Evolutionary conservation across 2,888 invertebrate species (phyloP).

Genomic region (Melieria crassipennis): DNA sequence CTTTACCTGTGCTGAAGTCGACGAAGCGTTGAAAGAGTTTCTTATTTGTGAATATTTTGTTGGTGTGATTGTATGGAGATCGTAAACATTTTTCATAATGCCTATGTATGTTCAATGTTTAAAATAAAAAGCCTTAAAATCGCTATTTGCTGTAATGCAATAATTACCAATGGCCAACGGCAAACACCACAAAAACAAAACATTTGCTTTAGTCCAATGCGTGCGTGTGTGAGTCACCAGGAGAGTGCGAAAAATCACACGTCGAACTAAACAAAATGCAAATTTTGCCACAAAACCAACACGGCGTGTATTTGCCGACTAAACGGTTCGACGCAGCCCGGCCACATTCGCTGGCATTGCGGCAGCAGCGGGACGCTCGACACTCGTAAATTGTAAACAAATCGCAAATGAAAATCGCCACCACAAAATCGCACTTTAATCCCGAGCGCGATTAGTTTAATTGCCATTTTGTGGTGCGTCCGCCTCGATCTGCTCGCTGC

Average conservation of each 20-base stretch:
- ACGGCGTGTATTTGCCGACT: background rate
- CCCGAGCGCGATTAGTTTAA: constrained; percentile 66
- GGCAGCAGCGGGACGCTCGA: no score
- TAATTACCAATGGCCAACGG: background rate
- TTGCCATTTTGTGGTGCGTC: constrained; percentile 56
- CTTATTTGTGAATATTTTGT: no score
- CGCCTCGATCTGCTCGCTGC: background rate
- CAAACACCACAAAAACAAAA: constrained; percentile 42
- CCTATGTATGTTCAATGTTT: no score
- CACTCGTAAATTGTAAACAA: constrained; percentile 36
- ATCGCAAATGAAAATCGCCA: constrained; percentile 53
- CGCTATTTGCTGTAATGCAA: background rate
- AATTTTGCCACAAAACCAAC: constrained; percentile 30
- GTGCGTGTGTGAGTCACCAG: background rate
- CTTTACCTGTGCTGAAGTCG: no score
- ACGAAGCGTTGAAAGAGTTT: no score
- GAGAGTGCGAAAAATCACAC: constrained; percentile 40
- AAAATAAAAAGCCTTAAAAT: no score
- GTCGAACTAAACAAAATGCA: constrained; percentile 38
- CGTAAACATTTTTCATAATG: no score
- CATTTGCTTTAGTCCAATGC: constrained; percentile 47
- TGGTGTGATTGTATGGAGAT: no score
- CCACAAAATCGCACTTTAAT: constrained; percentile 62
- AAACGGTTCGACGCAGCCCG: background rate
- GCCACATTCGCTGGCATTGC: constrained; percentile 5